A percentile compares a stretch with the other conserved stretches of the same genome.
phyloP scores from a whole-genome alignment of 2,113 vertebrate species.

The Arenaria interpres region DNA sequence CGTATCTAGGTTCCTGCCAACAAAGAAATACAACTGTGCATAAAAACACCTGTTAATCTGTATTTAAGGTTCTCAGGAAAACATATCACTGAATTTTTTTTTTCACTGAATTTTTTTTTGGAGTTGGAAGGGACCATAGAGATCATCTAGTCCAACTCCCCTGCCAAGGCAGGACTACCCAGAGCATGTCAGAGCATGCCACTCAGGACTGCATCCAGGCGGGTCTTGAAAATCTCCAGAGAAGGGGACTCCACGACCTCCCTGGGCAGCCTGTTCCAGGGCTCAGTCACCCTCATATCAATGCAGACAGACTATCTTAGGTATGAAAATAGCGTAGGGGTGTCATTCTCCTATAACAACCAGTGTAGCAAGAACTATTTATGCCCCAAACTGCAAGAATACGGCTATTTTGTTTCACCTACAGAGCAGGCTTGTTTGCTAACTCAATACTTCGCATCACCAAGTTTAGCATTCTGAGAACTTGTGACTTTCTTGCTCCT shows the following conservation, averaged over 20 bases:
- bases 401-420: background rate
- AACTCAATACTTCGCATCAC: background rate
- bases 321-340: background rate
- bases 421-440: background rate
- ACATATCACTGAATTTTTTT: too few relatives aligned
- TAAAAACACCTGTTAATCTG: background rate
- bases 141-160: too few relatives aligned
- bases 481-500: background rate
- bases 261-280: too few relatives aligned
- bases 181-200: too few relatives aligned
- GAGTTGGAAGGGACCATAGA: too few relatives aligned
- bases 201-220: too few relatives aligned
- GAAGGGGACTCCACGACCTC: too few relatives aligned
- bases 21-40: background rate
- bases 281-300: too few relatives aligned
- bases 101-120: too few relatives aligned
- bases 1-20: background rate
- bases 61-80: too few relatives aligned
- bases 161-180: too few relatives aligned
- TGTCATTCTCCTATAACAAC: background rate
- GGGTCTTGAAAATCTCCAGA: too few relatives aligned
- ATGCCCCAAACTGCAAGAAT: background rate
- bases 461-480: background rate
- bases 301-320: background rate
- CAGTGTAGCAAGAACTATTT: background rate